Evolutionary conservation across 2,797 vertebrate species (phyloP).

Genomic region (Amblyopsis hoosieri): DNA sequence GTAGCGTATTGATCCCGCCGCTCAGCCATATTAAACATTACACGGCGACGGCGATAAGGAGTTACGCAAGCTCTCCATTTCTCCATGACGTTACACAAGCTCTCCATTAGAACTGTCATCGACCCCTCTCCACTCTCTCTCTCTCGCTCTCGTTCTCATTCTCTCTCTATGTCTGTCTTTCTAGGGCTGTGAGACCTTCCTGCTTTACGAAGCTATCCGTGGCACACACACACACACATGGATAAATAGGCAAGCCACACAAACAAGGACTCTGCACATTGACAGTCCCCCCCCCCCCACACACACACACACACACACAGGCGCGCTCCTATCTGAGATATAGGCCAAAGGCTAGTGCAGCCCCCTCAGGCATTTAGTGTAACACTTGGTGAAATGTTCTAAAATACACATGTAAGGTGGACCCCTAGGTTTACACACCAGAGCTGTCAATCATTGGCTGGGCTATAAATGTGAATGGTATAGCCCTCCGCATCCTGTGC

Average conservation of each 20-base stretch:
- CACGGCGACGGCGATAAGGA: slow-evolving; percentile 59
- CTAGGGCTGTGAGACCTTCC: not conserved
- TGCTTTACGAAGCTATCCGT: not conserved
- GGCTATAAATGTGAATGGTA: slow-evolving; percentile 48
- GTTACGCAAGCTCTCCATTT: slow-evolving; percentile 51
- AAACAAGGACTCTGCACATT: not conserved
- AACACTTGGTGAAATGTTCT: slow-evolving; percentile 59
- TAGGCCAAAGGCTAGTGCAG: slow-evolving; percentile 21
- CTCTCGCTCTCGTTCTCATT: not conserved
- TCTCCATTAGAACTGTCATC: slow-evolving; percentile 45
- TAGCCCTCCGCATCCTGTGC: slow-evolving; percentile 13
- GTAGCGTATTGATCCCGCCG: slow-evolving; percentile 58
- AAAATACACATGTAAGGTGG: slow-evolving; percentile 49
- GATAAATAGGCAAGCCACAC: not conserved
- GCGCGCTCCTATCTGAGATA: slow-evolving; percentile 8
- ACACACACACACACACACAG: slow-evolving; percentile 13
- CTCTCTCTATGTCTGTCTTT: not conserved
- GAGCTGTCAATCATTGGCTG: slow-evolving; percentile 59
- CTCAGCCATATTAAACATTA: slow-evolving; percentile 59
- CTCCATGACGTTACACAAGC: not conserved
- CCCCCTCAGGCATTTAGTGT: slow-evolving; percentile 13
- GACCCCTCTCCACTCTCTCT: slow-evolving; percentile 19
- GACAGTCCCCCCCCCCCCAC: not conserved
- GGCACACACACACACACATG: not conserved
- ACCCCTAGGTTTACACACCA: slow-evolving; percentile 40